Percentiles rank a stretch among this genome's conserved stretches.
Conservation (phyloP, 2,113 vertebrate genomes). For the Hemiprocne comata region DNA sequence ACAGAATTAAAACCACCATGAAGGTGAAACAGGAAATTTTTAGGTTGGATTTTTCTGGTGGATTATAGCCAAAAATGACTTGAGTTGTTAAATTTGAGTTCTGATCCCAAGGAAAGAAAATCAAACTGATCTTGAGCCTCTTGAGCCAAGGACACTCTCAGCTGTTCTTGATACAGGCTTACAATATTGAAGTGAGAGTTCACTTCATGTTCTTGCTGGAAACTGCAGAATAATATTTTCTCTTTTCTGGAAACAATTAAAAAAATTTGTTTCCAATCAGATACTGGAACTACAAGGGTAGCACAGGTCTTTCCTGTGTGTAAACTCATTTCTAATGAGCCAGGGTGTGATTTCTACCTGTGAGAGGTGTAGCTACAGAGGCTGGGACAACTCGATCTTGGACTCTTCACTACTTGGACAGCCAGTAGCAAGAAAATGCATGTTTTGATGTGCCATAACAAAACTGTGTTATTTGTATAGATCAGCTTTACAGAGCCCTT, state of each 20-base stretch:
- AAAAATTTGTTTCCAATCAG: background rate
- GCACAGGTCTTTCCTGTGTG: background rate
- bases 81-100: background rate
- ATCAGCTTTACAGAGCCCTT: background rate
- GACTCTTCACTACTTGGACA: background rate
- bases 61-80: background rate
- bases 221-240: background rate
- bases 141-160: background rate
- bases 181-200: background rate
- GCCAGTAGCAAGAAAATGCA: background rate
- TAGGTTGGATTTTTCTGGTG: background rate
- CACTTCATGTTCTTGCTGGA: background rate
- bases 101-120: background rate
- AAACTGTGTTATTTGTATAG: background rate
- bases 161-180: background rate
- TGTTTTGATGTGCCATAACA: background rate
- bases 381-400: background rate
- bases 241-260: background rate
- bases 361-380: background rate
- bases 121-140: background rate
- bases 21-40: background rate
- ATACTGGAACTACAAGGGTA: background rate
- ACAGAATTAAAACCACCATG: background rate
- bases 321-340: background rate
- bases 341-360: background rate